Evolutionary conservation across 2,888 invertebrate genomes (phyloP), one percentile per base, ranked within the genome.

Genomic region (Drosophila affinis): DNA sequence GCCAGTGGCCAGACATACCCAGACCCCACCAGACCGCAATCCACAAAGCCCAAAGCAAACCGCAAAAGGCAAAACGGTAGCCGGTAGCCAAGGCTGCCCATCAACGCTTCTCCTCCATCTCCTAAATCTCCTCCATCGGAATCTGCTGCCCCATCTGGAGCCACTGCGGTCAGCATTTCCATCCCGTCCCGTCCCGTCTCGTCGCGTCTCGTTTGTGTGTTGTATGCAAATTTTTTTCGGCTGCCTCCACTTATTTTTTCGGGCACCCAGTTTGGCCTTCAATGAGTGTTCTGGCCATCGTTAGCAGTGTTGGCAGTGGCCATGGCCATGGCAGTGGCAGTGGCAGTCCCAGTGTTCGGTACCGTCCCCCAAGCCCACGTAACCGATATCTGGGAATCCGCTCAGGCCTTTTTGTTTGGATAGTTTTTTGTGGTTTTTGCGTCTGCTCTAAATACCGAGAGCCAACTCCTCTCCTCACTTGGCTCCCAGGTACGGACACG

Each of bases 221-320:
- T 87, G 85, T 82, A 87, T 87, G 87, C 80, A 84, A 87, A 84
- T 87, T 84, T 81, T 70, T 86, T 81, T 74, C 62, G 72, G 78
- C 71, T 83, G 69, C 75, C 79, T 79, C 73, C 73, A 68, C 75
- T 82, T 81, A 78, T 76, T 70, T 78, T 78, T 69, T 69, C 52
- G 68, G 75, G 70, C 76, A 61, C 51, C 62, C 39, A 39, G 39
- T n/a, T 39, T 32, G 57, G 53, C 69, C 56, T 71, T 62, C 51
- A 72, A 52, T 71, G 56, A 59, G 49, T 53, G 56, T 72, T 70
- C 71, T 67, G 73, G 70, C 58, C 71, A 68, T 82, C 80, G 82
- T 82, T 82, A 85, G 68, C 75, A 76, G 78, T 67, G 51, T 60
- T 45, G 39, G 39, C 39, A 14, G 14, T 39, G 39, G 39, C 39